Evolutionary conservation across 1,140 invertebrate species (phyloP).

Genomic region (Brachionus asplanchnoidis): DNA sequence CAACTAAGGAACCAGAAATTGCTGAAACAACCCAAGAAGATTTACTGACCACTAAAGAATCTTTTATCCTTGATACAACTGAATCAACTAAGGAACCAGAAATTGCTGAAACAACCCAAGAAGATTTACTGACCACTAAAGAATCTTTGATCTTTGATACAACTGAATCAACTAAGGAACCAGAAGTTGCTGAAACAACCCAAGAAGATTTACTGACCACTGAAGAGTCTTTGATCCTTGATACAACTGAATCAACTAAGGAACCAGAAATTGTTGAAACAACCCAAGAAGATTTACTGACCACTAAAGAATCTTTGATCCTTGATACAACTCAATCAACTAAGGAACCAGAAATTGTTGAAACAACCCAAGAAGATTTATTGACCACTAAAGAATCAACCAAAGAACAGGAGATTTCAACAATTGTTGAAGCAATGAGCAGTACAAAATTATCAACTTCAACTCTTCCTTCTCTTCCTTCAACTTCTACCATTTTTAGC

Average conservation of each 20-base stretch:
- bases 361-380: too few relatives aligned
- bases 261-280: not conserved
- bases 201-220: not conserved
- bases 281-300: not conserved
- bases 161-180: not conserved
- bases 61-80: too few relatives aligned
- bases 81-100: too few relatives aligned
- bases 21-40: too few relatives aligned
- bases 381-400: not conserved
- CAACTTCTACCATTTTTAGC: not conserved
- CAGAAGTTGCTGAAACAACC: not conserved
- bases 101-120: not conserved
- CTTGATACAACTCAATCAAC: too few relatives aligned
- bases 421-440: not conserved
- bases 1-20: too few relatives aligned
- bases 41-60: too few relatives aligned
- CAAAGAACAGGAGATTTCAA: not conserved
- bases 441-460: not conserved
- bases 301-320: too few relatives aligned
- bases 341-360: too few relatives aligned
- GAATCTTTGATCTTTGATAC: not conserved
- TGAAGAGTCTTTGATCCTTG: not conserved
- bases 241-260: not conserved
- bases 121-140: not conserved
- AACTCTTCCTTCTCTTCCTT: not conserved